Evolutionary conservation across 1,140 invertebrate species (phyloP).

Genomic region (Drosophila busckii): DNA sequence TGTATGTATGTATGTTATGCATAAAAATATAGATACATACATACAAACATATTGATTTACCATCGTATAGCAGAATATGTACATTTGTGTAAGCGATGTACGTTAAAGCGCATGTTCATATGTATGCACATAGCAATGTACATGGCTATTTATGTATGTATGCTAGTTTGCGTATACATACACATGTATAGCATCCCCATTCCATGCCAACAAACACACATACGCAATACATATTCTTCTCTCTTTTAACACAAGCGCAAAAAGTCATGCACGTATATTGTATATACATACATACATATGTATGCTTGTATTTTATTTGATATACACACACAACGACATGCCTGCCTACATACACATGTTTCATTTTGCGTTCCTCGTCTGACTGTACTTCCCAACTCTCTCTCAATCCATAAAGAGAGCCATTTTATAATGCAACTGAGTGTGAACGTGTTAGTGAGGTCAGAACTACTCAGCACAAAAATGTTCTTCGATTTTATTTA

Average conservation of each 20-base stretch:
- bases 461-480: conserved; percentile 53
- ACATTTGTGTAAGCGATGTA: conserved; percentile 9
- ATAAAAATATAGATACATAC: background rate
- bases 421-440: conserved; percentile 55
- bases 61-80: background rate
- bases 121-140: conserved; percentile 2
- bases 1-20: conserved; percentile 9
- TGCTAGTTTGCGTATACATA: too few species aligned
- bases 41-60: background rate
- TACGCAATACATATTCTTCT: conserved; percentile 33
- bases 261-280: conserved; percentile 20
- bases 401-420: conserved; percentile 46
- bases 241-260: conserved; percentile 42
- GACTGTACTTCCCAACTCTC: conserved; percentile 67
- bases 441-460: conserved; percentile 61
- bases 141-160: conserved; percentile 29
- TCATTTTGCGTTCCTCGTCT: conserved; percentile 71
- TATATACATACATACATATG: conserved; percentile 26
- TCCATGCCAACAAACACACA: conserved; percentile 36
- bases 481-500: conserved; percentile 39
- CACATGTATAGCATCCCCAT: too few species aligned
- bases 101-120: conserved; percentile 9
- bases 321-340: conserved; percentile 37
- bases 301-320: conserved; percentile 40
- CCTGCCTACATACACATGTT: conserved; percentile 65